phyloP scores from a whole-genome alignment of 2,888 invertebrate species.

The Linnaemya tessellans region DNA sequence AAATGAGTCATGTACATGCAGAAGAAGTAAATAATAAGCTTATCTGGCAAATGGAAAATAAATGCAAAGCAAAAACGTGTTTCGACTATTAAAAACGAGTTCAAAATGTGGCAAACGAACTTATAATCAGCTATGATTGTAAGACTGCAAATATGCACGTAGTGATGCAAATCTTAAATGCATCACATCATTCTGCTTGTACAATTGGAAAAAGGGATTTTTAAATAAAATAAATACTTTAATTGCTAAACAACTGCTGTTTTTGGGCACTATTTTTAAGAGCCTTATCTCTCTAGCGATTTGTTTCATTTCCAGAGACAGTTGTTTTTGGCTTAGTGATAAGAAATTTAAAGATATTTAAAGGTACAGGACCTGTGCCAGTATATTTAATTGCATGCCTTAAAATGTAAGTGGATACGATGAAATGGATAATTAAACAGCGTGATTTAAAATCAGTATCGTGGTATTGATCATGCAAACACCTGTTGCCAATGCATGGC shows the following conservation, averaged over 20 bases:
- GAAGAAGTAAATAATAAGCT: slow-evolving; percentile 52
- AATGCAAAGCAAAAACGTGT: slow-evolving; percentile 48
- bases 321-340: slow-evolving; percentile 35
- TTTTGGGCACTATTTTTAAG: slow-evolving; percentile 5
- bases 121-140: neutral
- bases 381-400: slow-evolving; percentile 19
- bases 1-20: slow-evolving; percentile 49
- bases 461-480: neutral
- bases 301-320: slow-evolving; percentile 31
- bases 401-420: slow-evolving; percentile 3
- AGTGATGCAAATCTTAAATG: slow-evolving; percentile 44
- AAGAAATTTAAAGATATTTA: slow-evolving; percentile 28
- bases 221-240: slow-evolving; percentile 50
- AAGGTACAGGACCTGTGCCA: slow-evolving; percentile 15
- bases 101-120: slow-evolving; percentile 21
- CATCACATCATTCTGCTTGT: slow-evolving; percentile 5
- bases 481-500: neutral
- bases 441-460: slow-evolving; percentile 35
- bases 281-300: slow-evolving; percentile 25
- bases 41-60: slow-evolving; percentile 55
- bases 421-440: slow-evolving; percentile 59
- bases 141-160: slow-evolving; percentile 14
- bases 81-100: slow-evolving; percentile 56
- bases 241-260: slow-evolving; percentile 53
- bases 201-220: slow-evolving; percentile 21